These are phyloP conservation scores for Ciconia nigra DNA, from an alignment of 2,797 vertebrate species.

Conservation along the genomic window DNA sequence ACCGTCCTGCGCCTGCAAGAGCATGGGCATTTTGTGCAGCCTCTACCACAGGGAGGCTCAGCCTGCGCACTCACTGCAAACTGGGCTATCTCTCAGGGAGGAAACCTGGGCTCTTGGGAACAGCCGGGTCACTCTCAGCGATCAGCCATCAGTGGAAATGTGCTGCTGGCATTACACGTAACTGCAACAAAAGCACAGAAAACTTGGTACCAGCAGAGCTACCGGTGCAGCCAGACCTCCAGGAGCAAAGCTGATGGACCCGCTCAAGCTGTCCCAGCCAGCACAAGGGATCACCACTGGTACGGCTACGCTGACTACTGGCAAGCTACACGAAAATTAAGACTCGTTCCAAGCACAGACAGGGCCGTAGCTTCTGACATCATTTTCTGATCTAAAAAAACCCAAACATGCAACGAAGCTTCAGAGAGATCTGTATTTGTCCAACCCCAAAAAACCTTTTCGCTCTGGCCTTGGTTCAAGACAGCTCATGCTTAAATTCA, in stretches of 20 bases:
- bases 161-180: neutral
- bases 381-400: neutral
- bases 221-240: neutral
- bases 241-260: neutral
- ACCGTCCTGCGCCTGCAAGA: neutral
- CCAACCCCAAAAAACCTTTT: neutral
- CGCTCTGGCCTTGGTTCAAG: constrained; percentile 1
- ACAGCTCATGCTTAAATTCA: constrained; percentile 19
- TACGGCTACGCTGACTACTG: neutral
- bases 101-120: neutral
- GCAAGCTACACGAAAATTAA: neutral
- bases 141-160: neutral
- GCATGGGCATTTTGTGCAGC: neutral
- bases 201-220: neutral
- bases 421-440: neutral
- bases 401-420: neutral
- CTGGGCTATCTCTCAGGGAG: neutral
- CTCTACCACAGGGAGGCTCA: neutral
- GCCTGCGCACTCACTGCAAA: neutral
- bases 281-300: neutral
- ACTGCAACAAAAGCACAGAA: neutral
- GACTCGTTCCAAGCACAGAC: neutral
- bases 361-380: neutral
- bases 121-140: neutral
- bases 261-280: neutral